Percentiles rank a stretch among this genome's conserved stretches.
Conservation (phyloP, 30 jellyfish, hydroid and myxozoan species). For the Morbakka virulenta region DNA sequence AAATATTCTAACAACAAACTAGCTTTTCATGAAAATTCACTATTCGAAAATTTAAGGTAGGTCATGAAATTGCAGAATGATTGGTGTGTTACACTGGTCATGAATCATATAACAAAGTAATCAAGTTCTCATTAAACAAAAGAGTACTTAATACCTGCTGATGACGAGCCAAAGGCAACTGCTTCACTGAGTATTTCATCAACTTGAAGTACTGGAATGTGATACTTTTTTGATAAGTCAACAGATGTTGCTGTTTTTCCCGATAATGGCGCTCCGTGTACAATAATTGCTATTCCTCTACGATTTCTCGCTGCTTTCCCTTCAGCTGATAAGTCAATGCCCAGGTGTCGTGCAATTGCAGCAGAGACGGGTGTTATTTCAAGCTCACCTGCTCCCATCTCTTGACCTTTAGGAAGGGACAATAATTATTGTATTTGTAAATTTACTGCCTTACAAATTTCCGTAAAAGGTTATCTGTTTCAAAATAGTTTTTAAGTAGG, state of each 20-base stretch:
- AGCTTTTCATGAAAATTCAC: no score
- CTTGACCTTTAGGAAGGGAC: slow-evolving; percentile 18
- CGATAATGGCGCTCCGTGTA: slow-evolving; percentile 97
- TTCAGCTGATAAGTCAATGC: slow-evolving; percentile 87
- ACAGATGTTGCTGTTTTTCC: slow-evolving; percentile 97
- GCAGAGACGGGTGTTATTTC: slow-evolving; percentile 98
- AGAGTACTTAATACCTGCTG: no score
- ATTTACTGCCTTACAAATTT: background rate
- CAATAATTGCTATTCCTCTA: slow-evolving; percentile 88
- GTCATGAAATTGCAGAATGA: no score
- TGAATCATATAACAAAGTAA: no score
- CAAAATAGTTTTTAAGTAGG: no score
- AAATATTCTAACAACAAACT: no score
- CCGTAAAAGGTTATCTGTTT: no score
- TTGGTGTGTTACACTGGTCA: no score
- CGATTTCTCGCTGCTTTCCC: slow-evolving; percentile 96
- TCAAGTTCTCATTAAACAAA: no score
- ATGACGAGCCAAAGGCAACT: slow-evolving; percentile 61
- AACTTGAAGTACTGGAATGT: slow-evolving; percentile 47
- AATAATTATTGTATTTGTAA: background rate
- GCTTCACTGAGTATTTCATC: slow-evolving; percentile 88
- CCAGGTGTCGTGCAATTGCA: slow-evolving; percentile 96
- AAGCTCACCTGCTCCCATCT: slow-evolving; percentile 88
- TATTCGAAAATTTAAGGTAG: no score
- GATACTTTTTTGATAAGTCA: slow-evolving; percentile 68